These are phyloP conservation scores for Ceuthmochares aereus DNA, from an alignment of 2,113 vertebrate species.

Conservation along the genomic window DNA sequence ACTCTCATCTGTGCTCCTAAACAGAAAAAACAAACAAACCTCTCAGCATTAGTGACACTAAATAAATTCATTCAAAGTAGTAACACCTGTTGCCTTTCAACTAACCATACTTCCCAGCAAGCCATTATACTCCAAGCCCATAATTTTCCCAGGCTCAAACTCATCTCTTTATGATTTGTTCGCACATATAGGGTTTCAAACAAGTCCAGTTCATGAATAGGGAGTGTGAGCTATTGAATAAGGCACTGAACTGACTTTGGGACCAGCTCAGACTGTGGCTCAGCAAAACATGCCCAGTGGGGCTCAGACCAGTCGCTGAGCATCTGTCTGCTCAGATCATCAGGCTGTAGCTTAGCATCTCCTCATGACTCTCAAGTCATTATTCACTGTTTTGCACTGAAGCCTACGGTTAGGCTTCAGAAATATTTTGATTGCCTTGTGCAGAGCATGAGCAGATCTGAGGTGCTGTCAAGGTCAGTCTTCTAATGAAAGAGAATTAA, in stretches of 20 bases:
- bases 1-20: neutral
- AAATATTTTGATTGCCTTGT: neutral
- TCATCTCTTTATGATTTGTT: neutral
- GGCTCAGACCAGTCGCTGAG: neutral
- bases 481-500: neutral
- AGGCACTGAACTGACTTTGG: neutral
- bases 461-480: neutral
- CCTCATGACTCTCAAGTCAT: neutral
- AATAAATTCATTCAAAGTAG: neutral
- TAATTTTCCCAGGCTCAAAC: neutral
- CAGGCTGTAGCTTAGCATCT: neutral
- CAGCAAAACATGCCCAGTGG: neutral
- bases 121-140: neutral
- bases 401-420: neutral
- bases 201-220: neutral
- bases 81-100: neutral
- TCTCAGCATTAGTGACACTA: neutral
- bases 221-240: neutral
- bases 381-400: neutral
- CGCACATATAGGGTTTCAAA: neutral
- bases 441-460: neutral
- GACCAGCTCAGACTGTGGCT: neutral
- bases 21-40: neutral
- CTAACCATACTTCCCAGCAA: neutral
- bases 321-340: neutral